Evolutionary conservation across 2,113 vertebrate species (phyloP).

Genomic region (Fregetta grallaria): DNA sequence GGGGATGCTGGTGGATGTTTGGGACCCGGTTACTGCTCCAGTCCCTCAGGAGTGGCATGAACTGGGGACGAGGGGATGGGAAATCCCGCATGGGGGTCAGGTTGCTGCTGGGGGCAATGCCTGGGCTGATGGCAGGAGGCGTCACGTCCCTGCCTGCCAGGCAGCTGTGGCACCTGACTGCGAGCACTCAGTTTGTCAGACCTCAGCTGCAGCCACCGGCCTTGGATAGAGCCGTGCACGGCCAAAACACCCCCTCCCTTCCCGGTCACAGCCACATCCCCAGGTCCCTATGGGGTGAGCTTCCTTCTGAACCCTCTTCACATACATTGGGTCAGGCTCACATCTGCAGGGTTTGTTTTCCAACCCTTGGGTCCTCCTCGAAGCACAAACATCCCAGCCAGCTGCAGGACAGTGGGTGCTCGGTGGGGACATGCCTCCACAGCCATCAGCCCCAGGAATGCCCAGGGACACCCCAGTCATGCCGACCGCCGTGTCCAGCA

Average conservation of each 20-base stretch:
- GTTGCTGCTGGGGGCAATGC: background rate
- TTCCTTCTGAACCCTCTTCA: background rate
- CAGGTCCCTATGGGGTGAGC: background rate
- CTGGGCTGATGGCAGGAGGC: background rate
- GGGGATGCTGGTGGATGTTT: background rate
- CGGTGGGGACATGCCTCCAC: background rate
- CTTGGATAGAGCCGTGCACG: accelerated
- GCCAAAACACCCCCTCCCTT: background rate
- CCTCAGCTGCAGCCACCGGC: background rate
- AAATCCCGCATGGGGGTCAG: background rate
- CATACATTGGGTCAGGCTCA: background rate
- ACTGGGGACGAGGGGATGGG: background rate
- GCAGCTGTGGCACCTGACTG: background rate
- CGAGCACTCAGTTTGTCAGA: background rate
- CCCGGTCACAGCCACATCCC: accelerated
- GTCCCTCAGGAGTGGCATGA: background rate
- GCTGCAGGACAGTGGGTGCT: background rate
- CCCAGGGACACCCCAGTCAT: too few species aligned
- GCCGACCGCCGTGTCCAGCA: accelerated
- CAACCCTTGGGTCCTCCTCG: background rate
- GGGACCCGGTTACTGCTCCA: background rate
- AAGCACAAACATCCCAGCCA: accelerated
- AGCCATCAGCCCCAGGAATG: background rate
- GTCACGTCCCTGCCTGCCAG: background rate
- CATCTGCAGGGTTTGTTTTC: background rate